Evolutionary conservation across 2,113 vertebrate genomes (phyloP).

Genomic region (Colius striatus): DNA sequence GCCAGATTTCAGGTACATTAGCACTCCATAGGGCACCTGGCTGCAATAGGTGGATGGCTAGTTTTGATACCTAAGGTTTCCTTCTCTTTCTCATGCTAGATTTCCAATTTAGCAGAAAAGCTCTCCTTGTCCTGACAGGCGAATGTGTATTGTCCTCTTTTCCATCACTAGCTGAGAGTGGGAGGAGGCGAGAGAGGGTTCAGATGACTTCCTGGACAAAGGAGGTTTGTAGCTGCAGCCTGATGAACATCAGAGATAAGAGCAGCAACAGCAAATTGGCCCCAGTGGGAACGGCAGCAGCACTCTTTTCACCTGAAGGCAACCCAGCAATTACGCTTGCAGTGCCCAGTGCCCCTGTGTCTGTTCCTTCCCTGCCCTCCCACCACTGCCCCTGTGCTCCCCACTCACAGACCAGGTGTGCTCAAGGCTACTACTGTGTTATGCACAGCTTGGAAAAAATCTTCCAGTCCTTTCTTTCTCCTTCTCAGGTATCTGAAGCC

Average conservation of each 20-base stretch:
- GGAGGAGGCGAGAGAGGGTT: background rate
- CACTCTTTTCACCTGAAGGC: slow-evolving; percentile 71
- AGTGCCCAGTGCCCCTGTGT: slow-evolving; percentile 43
- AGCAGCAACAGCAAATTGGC: slow-evolving; percentile 77
- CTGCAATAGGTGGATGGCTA: background rate
- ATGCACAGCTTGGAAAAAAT: background rate
- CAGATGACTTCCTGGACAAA: slow-evolving; percentile 62
- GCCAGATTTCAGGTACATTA: background rate
- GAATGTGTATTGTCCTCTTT: slow-evolving; percentile 7
- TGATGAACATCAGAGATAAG: slow-evolving; percentile 72
- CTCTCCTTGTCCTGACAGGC: slow-evolving; percentile 28
- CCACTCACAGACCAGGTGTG: background rate
- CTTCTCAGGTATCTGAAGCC: background rate
- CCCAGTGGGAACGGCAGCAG: slow-evolving; percentile 69
- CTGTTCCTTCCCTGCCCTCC: slow-evolving; percentile 45
- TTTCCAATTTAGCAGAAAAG: slow-evolving; percentile 11
- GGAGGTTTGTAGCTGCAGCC: slow-evolving; percentile 69
- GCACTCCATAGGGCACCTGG: background rate
- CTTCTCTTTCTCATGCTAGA: background rate
- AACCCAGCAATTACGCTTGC: slow-evolving; percentile 67
- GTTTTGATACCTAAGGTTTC: background rate
- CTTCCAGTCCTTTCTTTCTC: background rate
- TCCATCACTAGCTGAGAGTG: slow-evolving; percentile 12
- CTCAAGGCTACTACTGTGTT: slow-evolving; percentile 25
- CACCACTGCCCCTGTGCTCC: background rate